phyloP scores from a whole-genome alignment of 2,797 vertebrate species.

The Dendrocincla fuliginosa region DNA sequence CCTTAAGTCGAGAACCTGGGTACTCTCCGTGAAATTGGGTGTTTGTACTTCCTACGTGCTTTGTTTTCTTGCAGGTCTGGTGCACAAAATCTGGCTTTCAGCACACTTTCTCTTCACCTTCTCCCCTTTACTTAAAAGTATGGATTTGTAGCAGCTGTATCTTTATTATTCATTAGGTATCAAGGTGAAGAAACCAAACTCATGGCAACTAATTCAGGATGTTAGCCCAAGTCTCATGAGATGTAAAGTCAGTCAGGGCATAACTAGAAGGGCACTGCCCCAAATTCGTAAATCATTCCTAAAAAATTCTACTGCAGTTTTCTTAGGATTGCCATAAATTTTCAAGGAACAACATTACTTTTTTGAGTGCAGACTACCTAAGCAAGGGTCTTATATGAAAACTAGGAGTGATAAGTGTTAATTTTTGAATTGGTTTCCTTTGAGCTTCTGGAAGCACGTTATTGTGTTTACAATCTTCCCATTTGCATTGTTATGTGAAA shows the following conservation, averaged over 20 bases:
- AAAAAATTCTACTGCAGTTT: slow-evolving; percentile 6
- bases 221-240: background rate
- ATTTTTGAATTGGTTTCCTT: background rate
- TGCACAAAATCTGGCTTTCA: background rate
- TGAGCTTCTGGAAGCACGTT: background rate
- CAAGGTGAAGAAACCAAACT: background rate
- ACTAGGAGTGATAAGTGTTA: background rate
- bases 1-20: background rate
- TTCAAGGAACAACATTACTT: slow-evolving; percentile 28
- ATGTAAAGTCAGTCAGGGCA: background rate
- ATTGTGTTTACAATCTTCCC: background rate
- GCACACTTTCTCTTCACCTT: background rate
- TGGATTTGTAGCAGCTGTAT: background rate
- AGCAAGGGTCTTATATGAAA: background rate
- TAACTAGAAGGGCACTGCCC: background rate
- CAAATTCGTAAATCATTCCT: slow-evolving; percentile 42
- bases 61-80: background rate
- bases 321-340: slow-evolving; percentile 35
- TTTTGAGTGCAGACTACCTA: background rate
- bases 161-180: background rate
- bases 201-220: background rate
- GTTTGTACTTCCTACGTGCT: background rate
- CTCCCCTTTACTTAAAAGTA: background rate
- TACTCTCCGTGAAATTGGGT: background rate
- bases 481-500: slow-evolving; percentile 44